Evolutionary conservation across 2,797 vertebrate species (phyloP), one percentile per base, ranked within the genome.

Genomic region (Acestrorhynchus altus): DNA sequence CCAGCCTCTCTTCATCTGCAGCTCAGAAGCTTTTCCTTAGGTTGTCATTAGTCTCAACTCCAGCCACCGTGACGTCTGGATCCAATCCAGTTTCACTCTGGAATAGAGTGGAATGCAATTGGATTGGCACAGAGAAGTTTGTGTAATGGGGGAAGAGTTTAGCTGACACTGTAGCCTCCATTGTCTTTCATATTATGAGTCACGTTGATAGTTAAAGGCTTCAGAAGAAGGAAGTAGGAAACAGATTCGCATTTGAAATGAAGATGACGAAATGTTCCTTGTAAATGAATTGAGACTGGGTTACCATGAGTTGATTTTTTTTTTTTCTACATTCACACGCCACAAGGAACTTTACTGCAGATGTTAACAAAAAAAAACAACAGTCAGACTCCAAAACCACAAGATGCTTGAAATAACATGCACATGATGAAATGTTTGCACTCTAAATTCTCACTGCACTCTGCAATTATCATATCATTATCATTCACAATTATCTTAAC

Each of bases 11-110:
- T 63, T 35, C 10, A 31, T 9, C 28, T 51, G 28, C 10, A 13
- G 46, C 46, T 68, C 66, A 18, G 46, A 51, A 18, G 44, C 42
- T 66, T 66, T 16, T 31, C 56, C 28, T 59, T 31, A 57, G 54
- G 54, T 57, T 57, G 39, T 22, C 64, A 26, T 66, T 47, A 67
- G 22, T 49, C 65, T 47, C 18, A 15, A 67, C 65, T 67, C 65
- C 65, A 67, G 65, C 22, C 42, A 66, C 64, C 6, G 15, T 67
- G 42, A 67, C 26, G 24, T 63, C 65, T 67, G 24, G 42, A 47
- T 67, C 44, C 24, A 40, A 42, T 63, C 39, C 60, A 22, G n/a
- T 63, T 39, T 63, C 60, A 11, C 60, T 40, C 11, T 63, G 18
- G 16, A 35, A 63, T 42, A 16, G 35, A 40, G 35, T 42, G 39